These are phyloP conservation scores for Drosophila pseudoobscura DNA, from an alignment of 1,140 invertebrate genomes.

Conservation along the genomic window DNA sequence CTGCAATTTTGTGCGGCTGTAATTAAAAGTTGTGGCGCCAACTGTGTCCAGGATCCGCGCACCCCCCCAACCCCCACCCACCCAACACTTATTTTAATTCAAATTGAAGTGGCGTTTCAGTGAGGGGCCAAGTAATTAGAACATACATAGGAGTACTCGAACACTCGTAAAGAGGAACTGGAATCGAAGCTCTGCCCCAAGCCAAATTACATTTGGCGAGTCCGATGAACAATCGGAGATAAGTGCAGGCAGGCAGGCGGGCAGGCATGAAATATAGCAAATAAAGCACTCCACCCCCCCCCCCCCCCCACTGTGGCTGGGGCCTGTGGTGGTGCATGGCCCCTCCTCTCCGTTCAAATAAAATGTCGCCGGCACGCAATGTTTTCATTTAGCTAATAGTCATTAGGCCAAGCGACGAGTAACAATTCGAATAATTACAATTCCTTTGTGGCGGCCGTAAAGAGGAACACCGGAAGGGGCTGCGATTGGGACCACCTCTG, in stretches of 20 bases:
- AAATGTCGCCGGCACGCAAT: constrained; percentile 76
- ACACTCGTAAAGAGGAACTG: no score
- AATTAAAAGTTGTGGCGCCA: constrained; percentile 79
- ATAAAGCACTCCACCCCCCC: constrained; percentile 66
- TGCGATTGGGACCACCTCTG: neutral
- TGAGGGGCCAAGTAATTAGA: constrained; percentile 80
- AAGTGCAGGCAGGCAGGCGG: constrained; percentile 65
- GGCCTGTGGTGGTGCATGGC: constrained; percentile 11
- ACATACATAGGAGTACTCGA: constrained; percentile 53
- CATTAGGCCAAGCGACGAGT: constrained; percentile 60
- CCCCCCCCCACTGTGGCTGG: neutral
- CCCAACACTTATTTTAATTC: constrained; percentile 71
- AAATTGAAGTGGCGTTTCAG: constrained; percentile 78
- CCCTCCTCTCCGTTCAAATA: constrained; percentile 36
- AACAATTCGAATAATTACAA: constrained; percentile 69
- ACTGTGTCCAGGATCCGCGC: constrained; percentile 58
- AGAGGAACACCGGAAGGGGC: constrained; percentile 3
- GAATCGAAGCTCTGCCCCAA: constrained; percentile 63
- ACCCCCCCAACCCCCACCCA: neutral
- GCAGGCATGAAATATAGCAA: constrained; percentile 80
- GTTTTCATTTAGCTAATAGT: constrained; percentile 80
- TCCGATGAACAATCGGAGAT: constrained; percentile 75
- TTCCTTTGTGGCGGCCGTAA: constrained; percentile 24
- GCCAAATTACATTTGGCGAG: constrained; percentile 62
- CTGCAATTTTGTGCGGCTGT: constrained; percentile 72